A percentile compares a stretch with the other conserved stretches of the same genome.
phyloP scores from a whole-genome alignment of 2,888 invertebrate genomes.

The Drosophila mimetica region DNA sequence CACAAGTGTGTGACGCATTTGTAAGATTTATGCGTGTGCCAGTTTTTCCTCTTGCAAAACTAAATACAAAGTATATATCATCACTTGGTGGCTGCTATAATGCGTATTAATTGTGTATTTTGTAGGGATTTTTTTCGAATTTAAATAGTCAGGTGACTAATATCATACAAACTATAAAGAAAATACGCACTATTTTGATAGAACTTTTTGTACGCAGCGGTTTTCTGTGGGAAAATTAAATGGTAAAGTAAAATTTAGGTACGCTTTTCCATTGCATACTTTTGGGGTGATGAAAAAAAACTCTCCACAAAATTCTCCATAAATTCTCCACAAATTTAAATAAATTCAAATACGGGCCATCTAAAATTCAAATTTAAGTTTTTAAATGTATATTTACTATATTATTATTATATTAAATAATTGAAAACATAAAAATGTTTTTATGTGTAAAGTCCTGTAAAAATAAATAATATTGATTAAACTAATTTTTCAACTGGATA shows the following conservation, averaged over 20 bases:
- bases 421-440: no score
- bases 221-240: not conserved
- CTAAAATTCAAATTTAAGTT: no score
- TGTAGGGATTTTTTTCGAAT: constrained; percentile 25
- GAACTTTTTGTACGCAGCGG: not conserved
- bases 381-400: no score
- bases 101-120: constrained; percentile 67
- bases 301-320: not conserved
- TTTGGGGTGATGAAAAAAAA: constrained; percentile 3
- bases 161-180: constrained; percentile 6
- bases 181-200: constrained; percentile 3
- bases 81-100: constrained; percentile 37
- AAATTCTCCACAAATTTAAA: no score
- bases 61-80: constrained; percentile 50
- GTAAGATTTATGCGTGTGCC: constrained; percentile 78
- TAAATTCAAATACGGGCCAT: no score
- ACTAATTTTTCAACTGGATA: no score
- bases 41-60: constrained; percentile 53
- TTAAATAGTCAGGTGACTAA: constrained; percentile 43
- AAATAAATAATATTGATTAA: no score
- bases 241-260: constrained; percentile 8
- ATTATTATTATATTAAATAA: no score
- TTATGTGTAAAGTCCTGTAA: no score
- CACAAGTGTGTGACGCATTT: constrained; percentile 47
- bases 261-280: constrained; percentile 20